Base-by-base conservation (phyloP, 2,888 invertebrate genomes). In the Agonopterix alstromeriana region DNA sequence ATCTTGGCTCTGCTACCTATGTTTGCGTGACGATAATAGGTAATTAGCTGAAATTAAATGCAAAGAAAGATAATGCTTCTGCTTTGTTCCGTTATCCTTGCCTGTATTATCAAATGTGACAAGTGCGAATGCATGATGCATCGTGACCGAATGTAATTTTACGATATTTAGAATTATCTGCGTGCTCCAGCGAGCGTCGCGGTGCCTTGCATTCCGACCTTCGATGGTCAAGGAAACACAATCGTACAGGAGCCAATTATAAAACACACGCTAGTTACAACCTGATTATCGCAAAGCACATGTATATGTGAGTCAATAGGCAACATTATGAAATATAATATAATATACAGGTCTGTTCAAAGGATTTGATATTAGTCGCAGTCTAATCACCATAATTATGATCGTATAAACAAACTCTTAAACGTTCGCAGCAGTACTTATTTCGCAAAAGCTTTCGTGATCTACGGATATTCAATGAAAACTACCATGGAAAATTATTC, bases 201-300 rank as follows among this genome's bases (percentile, higher is more conserved):
- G n/a, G 68, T 61, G 67, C 71, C 67, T 70, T 65, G 74, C 74
- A 75, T 76, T 73, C 70, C 70, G 81, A 84, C 83, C 82, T 86
- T 82, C 82, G 64, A 68, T 63, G 77, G 77, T 79, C 81, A 82
- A 82, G 84, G 85, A 83, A 85, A 81, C 81, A 80, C 77, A 81
- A 74, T 77, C 73, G 73, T 79, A 75, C 68, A 77, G 63, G 55
- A 61, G 67, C 67, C 69, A 72, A 78, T 82, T 73, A 77, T 69
- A 73, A 73, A 72, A 69, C 70, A 67, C 60, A 69, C 61, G 70
- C 10, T 68, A 66, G 62, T 56, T 54, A 64, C 53, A 70, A 60
- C 65, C 65, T 65, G 62, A 61, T 70, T 77, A 74, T 78, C 82
- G 85, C 85, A 76, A 62, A 82, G 84, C 83, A 53, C 54, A 66